Conservation (phyloP, 2,888 invertebrate genomes). For the Limnephilus rhombicus region DNA sequence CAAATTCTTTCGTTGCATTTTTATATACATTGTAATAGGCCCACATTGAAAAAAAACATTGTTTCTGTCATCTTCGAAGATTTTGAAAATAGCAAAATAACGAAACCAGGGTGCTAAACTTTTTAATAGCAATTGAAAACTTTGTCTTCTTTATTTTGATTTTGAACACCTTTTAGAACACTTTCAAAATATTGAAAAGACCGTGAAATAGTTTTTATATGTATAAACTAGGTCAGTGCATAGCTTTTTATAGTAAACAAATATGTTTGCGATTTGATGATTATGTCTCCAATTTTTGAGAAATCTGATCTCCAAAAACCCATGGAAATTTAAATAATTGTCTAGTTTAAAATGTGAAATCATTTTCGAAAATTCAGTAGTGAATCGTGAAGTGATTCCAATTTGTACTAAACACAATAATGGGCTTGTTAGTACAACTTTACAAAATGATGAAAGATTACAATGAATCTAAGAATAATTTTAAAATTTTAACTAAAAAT, state of each 20-base stretch:
- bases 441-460: neutral
- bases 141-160: neutral
- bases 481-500: neutral
- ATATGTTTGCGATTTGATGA: neutral
- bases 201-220: neutral
- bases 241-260: neutral
- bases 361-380: neutral
- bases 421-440: neutral
- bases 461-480: neutral
- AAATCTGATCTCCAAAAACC: neutral
- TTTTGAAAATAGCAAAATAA: conserved; percentile 1
- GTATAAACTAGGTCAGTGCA: neutral
- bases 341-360: neutral
- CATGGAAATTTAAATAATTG: neutral
- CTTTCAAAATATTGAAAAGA: neutral
- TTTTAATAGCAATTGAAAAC: neutral
- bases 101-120: neutral
- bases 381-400: neutral
- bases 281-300: neutral
- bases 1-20: neutral
- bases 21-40: neutral
- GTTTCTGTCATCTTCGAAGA: neutral
- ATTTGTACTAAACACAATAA: neutral
- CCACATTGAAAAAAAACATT: neutral
- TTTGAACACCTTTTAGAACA: neutral